Percentiles rank a stretch among this genome's conserved stretches.
These are phyloP conservation scores for Salvator merianae DNA, from an alignment of 2,113 vertebrate species.

Conservation along the genomic window DNA sequence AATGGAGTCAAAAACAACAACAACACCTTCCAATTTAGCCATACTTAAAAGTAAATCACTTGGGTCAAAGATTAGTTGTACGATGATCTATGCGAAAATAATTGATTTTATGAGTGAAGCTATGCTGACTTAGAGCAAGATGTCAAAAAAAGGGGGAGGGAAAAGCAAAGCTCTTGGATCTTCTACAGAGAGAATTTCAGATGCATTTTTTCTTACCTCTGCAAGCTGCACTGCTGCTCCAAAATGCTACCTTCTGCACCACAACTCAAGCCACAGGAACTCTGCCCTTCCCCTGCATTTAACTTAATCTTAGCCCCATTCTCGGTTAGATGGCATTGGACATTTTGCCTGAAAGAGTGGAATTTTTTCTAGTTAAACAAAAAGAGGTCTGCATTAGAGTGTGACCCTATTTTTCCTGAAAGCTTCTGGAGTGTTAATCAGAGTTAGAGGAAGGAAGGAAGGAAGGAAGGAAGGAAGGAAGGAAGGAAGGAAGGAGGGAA, in stretches of 20 bases:
- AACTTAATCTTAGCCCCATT: rapidly evolving
- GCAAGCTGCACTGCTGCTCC: neutral
- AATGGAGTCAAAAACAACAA: neutral
- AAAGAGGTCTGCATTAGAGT: neutral
- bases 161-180: neutral
- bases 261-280: neutral
- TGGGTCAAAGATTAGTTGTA: neutral
- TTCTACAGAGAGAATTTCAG: neutral
- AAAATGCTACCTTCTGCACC: neutral
- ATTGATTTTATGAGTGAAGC: neutral
- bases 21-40: neutral
- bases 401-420: neutral
- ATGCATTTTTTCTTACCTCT: neutral
- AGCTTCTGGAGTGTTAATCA: rapidly evolving
- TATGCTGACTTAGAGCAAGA: too few species aligned
- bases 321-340: rapidly evolving
- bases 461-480: neutral
- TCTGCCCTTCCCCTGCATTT: neutral
- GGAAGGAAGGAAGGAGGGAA: neutral
- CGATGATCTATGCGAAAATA: neutral
- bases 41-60: neutral
- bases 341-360: neutral
- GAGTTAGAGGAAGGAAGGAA: neutral
- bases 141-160: neutral
- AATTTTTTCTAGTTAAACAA: neutral